Conservation (phyloP, 2,113 vertebrate genomes). For the Hippocampus mohnikei region DNA sequence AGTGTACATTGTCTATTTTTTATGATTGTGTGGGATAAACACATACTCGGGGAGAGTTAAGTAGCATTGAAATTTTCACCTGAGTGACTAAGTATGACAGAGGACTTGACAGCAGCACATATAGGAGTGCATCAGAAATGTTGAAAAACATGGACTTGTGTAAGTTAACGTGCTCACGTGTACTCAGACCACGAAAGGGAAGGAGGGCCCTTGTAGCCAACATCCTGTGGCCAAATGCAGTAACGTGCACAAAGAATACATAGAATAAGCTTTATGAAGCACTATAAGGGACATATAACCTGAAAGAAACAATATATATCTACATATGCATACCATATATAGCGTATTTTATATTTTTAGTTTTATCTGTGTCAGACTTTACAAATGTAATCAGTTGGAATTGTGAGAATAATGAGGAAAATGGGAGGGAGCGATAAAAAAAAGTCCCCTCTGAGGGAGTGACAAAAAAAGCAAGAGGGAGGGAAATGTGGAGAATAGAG, state of each 20-base stretch:
- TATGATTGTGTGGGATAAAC: constrained; percentile 21
- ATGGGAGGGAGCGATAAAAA: constrained; percentile 58
- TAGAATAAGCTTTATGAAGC: constrained; percentile 3
- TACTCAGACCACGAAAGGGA: constrained; percentile 6
- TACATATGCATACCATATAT: neutral
- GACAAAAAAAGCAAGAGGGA: constrained; percentile 60
- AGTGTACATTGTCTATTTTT: neutral
- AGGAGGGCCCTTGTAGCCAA: constrained; percentile 2
- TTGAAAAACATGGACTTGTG: constrained; percentile 20
- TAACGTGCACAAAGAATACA: neutral
- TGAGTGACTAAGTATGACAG: neutral
- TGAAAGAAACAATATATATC: no score
- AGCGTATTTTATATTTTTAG: neutral
- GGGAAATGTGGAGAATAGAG: constrained; percentile 64
- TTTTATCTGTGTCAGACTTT: constrained; percentile 4
- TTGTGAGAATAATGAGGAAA: constrained; percentile 32
- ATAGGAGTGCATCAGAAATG: neutral
- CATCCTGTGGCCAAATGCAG: constrained; percentile 1
- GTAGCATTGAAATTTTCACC: neutral
- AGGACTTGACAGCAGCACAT: neutral
- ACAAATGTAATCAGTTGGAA: constrained; percentile 17
- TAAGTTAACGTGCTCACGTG: constrained; percentile 33
- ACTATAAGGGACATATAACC: neutral
- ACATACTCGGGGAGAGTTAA: neutral
- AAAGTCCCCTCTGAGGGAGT: constrained; percentile 51